These are phyloP conservation scores for Chunga burmeisteri DNA, from an alignment of 2,113 vertebrate genomes.

Conservation along the genomic window DNA sequence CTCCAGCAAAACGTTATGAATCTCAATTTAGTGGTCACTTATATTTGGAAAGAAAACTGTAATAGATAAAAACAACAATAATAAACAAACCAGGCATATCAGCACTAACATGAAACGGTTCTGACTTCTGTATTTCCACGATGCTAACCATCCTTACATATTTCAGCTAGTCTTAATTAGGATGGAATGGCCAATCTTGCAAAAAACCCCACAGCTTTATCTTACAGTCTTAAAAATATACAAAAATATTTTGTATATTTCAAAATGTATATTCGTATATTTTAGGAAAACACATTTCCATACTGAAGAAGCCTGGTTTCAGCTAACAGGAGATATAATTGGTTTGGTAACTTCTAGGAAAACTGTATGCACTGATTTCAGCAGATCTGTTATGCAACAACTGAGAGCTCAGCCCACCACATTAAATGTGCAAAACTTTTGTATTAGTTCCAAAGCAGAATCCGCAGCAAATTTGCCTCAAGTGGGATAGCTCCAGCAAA, in stretches of 20 bases:
- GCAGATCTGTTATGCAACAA: neutral
- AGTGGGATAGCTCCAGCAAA: neutral
- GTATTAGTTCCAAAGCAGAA: neutral
- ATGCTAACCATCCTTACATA: neutral
- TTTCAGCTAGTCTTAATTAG: neutral
- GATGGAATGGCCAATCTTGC: neutral
- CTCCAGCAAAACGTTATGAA: neutral
- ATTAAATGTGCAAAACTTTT: neutral
- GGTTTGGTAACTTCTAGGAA: neutral
- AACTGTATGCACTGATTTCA: neutral
- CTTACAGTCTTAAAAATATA: neutral
- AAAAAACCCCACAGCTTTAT: neutral
- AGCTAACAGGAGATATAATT: neutral
- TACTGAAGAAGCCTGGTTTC: neutral
- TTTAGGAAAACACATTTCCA: neutral
- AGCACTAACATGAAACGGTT: neutral
- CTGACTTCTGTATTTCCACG: neutral
- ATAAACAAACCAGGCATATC: neutral
- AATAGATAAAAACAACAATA: neutral
- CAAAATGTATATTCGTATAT: neutral
- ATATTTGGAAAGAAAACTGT: neutral
- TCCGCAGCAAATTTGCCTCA: neutral
- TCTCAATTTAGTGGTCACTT: constrained; percentile 1
- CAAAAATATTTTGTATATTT: neutral
- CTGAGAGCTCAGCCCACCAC: neutral